Evolutionary conservation across 2,888 invertebrate species (phyloP).

Genomic region (Augiades crinisus): DNA sequence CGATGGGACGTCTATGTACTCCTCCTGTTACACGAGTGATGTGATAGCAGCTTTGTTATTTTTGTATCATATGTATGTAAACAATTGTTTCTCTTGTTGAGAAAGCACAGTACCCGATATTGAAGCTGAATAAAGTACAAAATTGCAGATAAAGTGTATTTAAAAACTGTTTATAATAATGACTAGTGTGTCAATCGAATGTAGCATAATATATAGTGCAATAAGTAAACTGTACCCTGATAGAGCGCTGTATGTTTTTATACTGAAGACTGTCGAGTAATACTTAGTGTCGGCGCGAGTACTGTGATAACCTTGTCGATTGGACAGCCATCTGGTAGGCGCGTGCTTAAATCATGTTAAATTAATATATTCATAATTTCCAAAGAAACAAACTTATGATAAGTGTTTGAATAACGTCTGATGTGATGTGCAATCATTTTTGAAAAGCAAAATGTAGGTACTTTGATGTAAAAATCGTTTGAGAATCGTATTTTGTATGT

Average conservation of each 20-base stretch:
- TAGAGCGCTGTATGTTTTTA: slow-evolving; percentile 38
- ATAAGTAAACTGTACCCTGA: slow-evolving; percentile 46
- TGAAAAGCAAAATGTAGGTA: slow-evolving; percentile 44
- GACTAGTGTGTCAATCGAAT: slow-evolving; percentile 45
- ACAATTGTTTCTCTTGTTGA: slow-evolving; percentile 40
- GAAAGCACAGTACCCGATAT: slow-evolving; percentile 42
- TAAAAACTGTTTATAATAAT: slow-evolving; percentile 56
- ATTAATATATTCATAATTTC: slow-evolving; percentile 63
- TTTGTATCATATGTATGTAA: slow-evolving; percentile 50
- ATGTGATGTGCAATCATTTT: slow-evolving; percentile 60
- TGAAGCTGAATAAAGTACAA: slow-evolving; percentile 73
- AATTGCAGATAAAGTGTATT: slow-evolving; percentile 68
- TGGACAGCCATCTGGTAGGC: slow-evolving; percentile 43
- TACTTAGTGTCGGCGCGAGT: slow-evolving; percentile 37
- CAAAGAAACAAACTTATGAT: slow-evolving; percentile 62
- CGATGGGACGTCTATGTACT: slow-evolving; percentile 29
- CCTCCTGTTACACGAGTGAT: slow-evolving; percentile 29
- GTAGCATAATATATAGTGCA: slow-evolving; percentile 76
- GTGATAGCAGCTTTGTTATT: slow-evolving; percentile 43
- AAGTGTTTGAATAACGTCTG: slow-evolving; percentile 62
- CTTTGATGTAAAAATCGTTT: slow-evolving; percentile 52
- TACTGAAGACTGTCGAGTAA: slow-evolving; percentile 21
- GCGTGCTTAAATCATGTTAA: slow-evolving; percentile 54
- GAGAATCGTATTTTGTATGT: slow-evolving; percentile 57
- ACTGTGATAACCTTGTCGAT: slow-evolving; percentile 51